Percentiles rank a stretch among this genome's conserved stretches.
phyloP scores from a whole-genome alignment of 2,888 invertebrate genomes.

The Phyllotreta cruciferae region DNA sequence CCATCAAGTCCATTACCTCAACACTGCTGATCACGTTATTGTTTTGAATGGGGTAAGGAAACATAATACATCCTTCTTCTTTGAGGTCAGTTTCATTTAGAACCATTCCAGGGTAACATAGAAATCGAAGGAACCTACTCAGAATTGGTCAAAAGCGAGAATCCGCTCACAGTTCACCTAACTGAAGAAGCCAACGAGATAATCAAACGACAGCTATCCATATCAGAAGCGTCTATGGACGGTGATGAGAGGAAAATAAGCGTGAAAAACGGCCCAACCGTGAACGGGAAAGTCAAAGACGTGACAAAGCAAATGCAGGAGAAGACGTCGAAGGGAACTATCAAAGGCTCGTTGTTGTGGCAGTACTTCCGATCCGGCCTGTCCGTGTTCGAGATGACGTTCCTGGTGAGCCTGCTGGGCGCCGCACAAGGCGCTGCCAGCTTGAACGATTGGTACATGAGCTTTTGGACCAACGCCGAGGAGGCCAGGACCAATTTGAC shows the following conservation, averaged over 20 bases:
- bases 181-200: constrained; percentile 17
- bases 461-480: constrained; percentile 60
- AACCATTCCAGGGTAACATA: constrained; percentile 12
- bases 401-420: constrained; percentile 58
- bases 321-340: constrained; percentile 63
- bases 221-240: background rate
- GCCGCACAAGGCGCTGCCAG: constrained; percentile 69
- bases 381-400: constrained; percentile 57
- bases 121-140: constrained; percentile 22
- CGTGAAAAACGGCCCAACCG: constrained; percentile 50
- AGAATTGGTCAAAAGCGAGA: constrained; percentile 10
- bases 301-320: constrained; percentile 64
- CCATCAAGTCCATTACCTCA: constrained; percentile 71
- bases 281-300: constrained; percentile 57
- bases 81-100: background rate
- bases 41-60: constrained; percentile 66
- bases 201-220: constrained; percentile 37
- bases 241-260: constrained; percentile 55
- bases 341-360: constrained; percentile 66
- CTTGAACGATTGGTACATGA: constrained; percentile 75
- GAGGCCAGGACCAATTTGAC: constrained; percentile 8
- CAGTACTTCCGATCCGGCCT: constrained; percentile 64
- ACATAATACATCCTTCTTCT: background rate
- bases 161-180: constrained; percentile 14
- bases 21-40: constrained; percentile 66